Percentiles rank a stretch among this genome's conserved stretches.
These are phyloP conservation scores for Agelaius phoeniceus DNA, from an alignment of 2,113 vertebrate species.

Conservation along the genomic window DNA sequence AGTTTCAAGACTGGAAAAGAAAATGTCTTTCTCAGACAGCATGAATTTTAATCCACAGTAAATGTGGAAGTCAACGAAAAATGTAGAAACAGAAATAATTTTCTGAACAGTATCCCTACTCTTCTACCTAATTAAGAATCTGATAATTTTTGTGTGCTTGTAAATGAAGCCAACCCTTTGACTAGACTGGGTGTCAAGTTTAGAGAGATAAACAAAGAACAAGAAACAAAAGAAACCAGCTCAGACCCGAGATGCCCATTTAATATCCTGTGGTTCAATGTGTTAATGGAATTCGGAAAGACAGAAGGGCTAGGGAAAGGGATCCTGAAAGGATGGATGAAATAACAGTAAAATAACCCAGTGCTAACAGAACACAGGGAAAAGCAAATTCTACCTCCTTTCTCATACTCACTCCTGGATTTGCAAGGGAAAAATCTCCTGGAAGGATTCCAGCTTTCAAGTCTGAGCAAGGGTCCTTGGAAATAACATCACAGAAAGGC, in stretches of 20 bases:
- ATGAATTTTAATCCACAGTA: neutral
- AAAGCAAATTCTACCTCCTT: neutral
- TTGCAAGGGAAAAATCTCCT: neutral
- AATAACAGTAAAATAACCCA: neutral
- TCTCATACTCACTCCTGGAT: neutral
- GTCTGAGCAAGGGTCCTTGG: fast-evolving
- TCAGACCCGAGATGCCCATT: neutral
- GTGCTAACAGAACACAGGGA: neutral
- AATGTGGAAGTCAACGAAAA: neutral
- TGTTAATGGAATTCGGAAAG: neutral
- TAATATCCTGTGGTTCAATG: neutral
- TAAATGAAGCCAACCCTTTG: neutral
- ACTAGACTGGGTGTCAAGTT: neutral
- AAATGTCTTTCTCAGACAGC: neutral
- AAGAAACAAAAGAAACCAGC: neutral
- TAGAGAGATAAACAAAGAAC: neutral
- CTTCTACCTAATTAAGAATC: neutral
- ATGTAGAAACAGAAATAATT: neutral
- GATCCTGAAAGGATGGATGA: neutral
- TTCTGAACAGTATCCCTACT: neutral
- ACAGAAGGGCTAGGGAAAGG: neutral
- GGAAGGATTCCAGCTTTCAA: neutral
- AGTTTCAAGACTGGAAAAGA: neutral
- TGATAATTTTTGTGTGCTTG: neutral
- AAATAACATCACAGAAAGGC: neutral